These are phyloP conservation scores for Phalacrocorax carbo DNA, from an alignment of 2,113 vertebrate species.

Conservation along the genomic window DNA sequence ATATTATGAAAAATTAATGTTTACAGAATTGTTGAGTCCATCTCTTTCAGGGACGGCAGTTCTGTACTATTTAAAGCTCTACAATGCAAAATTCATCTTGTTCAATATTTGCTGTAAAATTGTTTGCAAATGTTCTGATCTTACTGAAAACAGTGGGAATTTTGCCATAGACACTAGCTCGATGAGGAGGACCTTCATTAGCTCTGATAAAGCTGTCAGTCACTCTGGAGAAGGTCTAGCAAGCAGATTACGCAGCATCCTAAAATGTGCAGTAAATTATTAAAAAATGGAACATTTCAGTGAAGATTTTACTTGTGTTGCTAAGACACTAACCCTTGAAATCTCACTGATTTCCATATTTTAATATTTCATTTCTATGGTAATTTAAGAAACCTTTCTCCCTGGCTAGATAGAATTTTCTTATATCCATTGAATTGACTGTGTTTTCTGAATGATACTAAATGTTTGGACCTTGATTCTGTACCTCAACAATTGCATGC, in stretches of 20 bases:
- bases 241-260: not conserved
- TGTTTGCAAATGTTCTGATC: not conserved
- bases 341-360: not conserved
- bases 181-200: not conserved
- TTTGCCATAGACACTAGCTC: not conserved
- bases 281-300: not conserved
- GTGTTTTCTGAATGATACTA: not conserved
- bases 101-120: not conserved
- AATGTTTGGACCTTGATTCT: not conserved
- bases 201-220: not conserved
- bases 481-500: not conserved
- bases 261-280: not conserved
- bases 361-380: not conserved
- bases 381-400: not conserved
- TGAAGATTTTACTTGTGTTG: not conserved
- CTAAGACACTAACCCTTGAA: conserved; percentile 4
- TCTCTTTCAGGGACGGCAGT: not conserved
- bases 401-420: not conserved
- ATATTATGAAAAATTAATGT: not conserved
- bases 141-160: not conserved
- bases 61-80: not conserved
- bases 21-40: not conserved
- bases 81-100: not conserved
- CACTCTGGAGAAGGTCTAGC: not conserved
- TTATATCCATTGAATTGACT: not conserved